Conservation (phyloP, 2,888 invertebrate genomes). For the Dasypogon diadema region DNA sequence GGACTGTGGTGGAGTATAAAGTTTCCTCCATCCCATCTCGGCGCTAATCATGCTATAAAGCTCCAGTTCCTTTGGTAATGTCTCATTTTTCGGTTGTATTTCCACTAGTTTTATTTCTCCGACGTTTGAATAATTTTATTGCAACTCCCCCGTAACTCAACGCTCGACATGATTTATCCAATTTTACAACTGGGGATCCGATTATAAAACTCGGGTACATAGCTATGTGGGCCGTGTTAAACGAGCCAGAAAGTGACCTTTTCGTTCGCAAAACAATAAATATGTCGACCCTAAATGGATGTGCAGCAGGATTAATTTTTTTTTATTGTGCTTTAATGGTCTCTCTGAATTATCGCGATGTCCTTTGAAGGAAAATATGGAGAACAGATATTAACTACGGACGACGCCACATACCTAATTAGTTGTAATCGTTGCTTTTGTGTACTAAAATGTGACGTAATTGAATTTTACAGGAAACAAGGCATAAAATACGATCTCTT, state of each 20-base stretch:
- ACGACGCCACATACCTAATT: too few species aligned
- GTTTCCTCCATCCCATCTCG: neutral
- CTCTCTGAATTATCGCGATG: too few species aligned
- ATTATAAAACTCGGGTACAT: conserved; percentile 16
- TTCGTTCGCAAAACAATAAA: conserved; percentile 26
- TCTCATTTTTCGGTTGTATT: conserved; percentile 12
- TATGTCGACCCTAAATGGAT: neutral
- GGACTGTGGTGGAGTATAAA: neutral
- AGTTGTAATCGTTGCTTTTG: too few species aligned
- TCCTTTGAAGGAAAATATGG: too few species aligned
- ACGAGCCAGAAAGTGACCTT: conserved; percentile 39
- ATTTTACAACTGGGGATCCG: neutral
- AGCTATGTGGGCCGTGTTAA: conserved; percentile 11
- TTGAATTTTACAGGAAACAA: neutral
- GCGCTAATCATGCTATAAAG: conserved; percentile 23
- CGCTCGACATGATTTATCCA: conserved; percentile 9
- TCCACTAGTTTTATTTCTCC: conserved; percentile 28
- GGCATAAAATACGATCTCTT: neutral
- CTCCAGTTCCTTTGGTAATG: neutral
- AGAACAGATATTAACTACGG: too few species aligned
- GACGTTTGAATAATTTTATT: conserved; percentile 16
- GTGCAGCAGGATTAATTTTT: neutral
- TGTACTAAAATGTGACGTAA: neutral
- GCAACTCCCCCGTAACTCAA: conserved; percentile 1
- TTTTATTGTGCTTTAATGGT: neutral